Conservation (phyloP, 2,888 invertebrate genomes). For the Eumacrocentrus americanus region DNA sequence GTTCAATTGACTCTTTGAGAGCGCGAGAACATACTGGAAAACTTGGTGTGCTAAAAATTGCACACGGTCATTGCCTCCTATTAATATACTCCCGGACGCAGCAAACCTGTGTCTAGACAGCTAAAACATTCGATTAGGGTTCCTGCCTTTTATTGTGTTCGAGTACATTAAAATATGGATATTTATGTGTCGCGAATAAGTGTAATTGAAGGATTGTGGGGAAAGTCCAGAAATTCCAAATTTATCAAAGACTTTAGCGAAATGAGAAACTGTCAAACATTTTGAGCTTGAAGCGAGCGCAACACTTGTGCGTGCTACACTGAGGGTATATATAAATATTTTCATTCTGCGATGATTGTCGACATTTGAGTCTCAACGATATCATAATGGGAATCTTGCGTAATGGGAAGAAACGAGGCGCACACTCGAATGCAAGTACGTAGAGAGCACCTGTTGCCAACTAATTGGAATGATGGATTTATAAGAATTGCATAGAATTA, state of each 20-base stretch:
- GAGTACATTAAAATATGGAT: too few relatives aligned
- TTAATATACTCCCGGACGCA: conserved; percentile 25
- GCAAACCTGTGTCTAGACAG: conserved; percentile 22
- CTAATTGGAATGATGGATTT: conserved; percentile 23
- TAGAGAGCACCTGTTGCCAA: conserved; percentile 12
- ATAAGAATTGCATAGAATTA: conserved; percentile 1
- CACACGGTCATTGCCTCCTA: conserved; percentile 26
- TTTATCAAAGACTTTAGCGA: too few relatives aligned
- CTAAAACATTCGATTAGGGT: background rate
- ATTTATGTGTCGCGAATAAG: too few relatives aligned
- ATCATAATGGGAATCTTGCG: conserved; percentile 35
- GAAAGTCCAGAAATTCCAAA: too few relatives aligned
- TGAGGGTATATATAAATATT: too few relatives aligned
- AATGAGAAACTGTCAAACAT: too few relatives aligned
- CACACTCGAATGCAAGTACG: conserved; percentile 34
- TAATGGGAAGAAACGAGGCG: conserved; percentile 34
- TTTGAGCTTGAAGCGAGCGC: too few relatives aligned
- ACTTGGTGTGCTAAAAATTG: conserved; percentile 3
- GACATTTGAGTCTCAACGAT: background rate
- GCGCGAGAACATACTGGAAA: conserved; percentile 5
- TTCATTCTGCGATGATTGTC: background rate
- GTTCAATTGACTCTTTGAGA: background rate
- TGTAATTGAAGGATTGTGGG: too few relatives aligned
- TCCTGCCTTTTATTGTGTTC: too few relatives aligned
- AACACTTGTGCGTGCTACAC: too few relatives aligned